Base-by-base conservation (phyloP, 1,140 invertebrate species). In the Agrilus planipennis region DNA sequence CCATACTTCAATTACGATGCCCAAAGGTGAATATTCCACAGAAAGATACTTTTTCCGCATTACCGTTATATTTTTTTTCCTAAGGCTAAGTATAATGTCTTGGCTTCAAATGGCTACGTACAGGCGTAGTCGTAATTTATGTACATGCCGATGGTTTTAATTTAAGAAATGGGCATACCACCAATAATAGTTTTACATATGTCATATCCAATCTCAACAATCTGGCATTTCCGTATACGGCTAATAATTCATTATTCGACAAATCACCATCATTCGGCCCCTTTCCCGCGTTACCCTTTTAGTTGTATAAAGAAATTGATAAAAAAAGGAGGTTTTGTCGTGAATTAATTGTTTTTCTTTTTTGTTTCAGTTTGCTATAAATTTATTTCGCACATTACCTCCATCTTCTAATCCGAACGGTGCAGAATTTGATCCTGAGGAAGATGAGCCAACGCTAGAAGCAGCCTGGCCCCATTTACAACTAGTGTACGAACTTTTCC, bases 401-500 rank as follows among this genome's bases (percentile, higher is more conserved):
- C 94, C 94, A 9, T 92, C 91, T 17, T 90, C 85, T 12, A 96
- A 96, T 70, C 92, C 93, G 7, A 89, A 89, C 60, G 93, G 92
- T 23, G 89, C 91, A 4, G 96, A 99, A 68, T 99, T 96, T 68
- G 96, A 99, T 67, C 95, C 95, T 1, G 96, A 99, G 64, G 96
- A 99, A 63, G 96, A 99, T 71, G 96, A 99, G 62, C 96, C 96
- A 4, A 96, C 91, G 10, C 62, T 99, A 49, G 96, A 99, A 67
- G 93, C 94, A 3, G 88, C 93, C n/a, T 99, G 96, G 96, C 95
- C 96, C 3, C 96, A 99, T 67, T 69, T 99, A 45, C 92, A 96
- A 65, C 72, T 91, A 44, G 87, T 91, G 32, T 92, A 92, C 62
- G 88, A 92, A 62, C 77, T 91, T 58, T 91, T 90, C 65, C 71